phyloP scores from a whole-genome alignment of 2,888 invertebrate genomes.

The Drosophila nr. perissopoda region DNA sequence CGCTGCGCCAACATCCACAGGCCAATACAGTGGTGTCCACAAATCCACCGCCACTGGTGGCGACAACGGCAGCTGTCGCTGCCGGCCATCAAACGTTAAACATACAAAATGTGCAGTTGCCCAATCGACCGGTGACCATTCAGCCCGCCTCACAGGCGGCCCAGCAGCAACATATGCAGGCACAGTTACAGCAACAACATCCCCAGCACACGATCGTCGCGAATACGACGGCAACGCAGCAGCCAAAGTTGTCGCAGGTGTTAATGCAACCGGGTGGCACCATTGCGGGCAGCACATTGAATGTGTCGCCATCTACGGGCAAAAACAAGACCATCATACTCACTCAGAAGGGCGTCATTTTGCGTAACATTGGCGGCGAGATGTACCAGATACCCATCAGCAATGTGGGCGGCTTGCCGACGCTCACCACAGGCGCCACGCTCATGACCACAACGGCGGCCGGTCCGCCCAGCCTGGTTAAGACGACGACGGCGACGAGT shows the following conservation, averaged over 20 bases:
- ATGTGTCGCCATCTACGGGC: conserved; percentile 70
- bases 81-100: conserved; percentile 81
- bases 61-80: conserved; percentile 73
- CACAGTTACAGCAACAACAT: conserved; percentile 84
- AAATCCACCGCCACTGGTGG: conserved; percentile 84
- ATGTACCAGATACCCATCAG: conserved; percentile 85
- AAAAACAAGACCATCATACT: conserved; percentile 85
- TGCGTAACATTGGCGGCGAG: conserved; percentile 84
- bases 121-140: conserved; percentile 84
- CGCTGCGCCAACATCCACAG: conserved; percentile 72
- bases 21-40: conserved; percentile 66
- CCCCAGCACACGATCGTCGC: conserved; percentile 84
- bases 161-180: conserved; percentile 84
- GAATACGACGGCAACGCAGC: conserved; percentile 83
- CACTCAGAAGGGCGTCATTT: conserved; percentile 84
- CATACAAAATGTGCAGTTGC: conserved; percentile 84
- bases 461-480: conserved; percentile 83
- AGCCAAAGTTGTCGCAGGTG: conserved; percentile 84
- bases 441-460: conserved; percentile 83
- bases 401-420: conserved; percentile 82
- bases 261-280: conserved; percentile 81
- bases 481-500: conserved; percentile 78
- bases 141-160: conserved; percentile 85
- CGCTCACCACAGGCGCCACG: conserved; percentile 78
- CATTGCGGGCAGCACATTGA: conserved; percentile 63